Evolutionary conservation across 2,113 vertebrate genomes (phyloP).

Genomic region (Microtus ochrogaster): DNA sequence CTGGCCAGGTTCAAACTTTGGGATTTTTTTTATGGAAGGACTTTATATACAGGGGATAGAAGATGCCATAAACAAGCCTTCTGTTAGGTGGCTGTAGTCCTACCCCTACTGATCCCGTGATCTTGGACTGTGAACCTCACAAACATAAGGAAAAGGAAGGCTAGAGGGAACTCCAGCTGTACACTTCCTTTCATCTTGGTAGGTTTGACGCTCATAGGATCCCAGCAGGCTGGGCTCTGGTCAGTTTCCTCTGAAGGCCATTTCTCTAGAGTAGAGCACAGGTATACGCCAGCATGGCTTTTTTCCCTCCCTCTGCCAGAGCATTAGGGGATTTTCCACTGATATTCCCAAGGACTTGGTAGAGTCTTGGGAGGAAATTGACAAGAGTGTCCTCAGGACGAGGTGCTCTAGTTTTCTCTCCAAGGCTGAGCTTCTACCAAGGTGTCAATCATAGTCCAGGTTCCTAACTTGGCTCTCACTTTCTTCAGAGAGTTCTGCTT

Average conservation of each 20-base stretch:
- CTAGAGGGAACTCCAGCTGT: not conserved
- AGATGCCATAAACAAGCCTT: not conserved
- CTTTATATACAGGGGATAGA: not conserved
- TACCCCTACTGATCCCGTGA: not conserved
- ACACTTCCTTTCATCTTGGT: not conserved
- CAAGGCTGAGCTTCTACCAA: too few species aligned
- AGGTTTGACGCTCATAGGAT: not conserved
- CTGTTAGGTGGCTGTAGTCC: too few species aligned
- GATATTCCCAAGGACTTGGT: not conserved
- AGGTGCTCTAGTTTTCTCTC: not conserved
- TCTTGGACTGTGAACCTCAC: not conserved
- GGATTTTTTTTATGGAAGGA: not conserved
- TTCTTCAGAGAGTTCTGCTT: not conserved
- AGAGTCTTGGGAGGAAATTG: not conserved
- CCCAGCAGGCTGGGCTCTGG: not conserved
- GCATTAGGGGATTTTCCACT: not conserved
- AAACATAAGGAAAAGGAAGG: not conserved
- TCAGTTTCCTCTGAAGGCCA: too few species aligned
- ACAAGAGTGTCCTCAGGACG: not conserved
- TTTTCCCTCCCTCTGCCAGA: not conserved
- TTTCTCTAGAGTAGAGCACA: not conserved
- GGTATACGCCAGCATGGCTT: too few species aligned
- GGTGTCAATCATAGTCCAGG: not conserved
- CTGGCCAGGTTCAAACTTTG: not conserved
- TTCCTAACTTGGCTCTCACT: not conserved